Evolutionary conservation across 2,113 vertebrate genomes (phyloP), one percentile per base, ranked within the genome.

Genomic region (Rana temporaria): DNA sequence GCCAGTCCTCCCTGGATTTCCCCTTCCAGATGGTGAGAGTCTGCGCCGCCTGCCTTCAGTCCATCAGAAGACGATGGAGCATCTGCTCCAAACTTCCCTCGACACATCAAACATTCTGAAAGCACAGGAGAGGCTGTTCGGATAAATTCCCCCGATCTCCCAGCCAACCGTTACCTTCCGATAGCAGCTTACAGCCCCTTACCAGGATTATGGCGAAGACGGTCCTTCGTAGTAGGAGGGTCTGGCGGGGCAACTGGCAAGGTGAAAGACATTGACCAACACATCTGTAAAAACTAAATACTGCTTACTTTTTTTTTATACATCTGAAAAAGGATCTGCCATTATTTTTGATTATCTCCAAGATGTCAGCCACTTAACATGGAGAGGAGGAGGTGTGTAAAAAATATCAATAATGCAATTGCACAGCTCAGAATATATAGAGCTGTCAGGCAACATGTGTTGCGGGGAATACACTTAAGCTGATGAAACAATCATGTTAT

Each of bases 51-150:
- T 30, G 66, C 71, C 62, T 20, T 68, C 7, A 48, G 80, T 59
- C 80, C 80, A 82, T 75, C 62, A 67, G 32, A n/a, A 55, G 53
- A 75, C 57, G 80, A 82, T 56, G 14, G 19, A 75, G 63, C 80
- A 82, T 75, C 80, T 82, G 80, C 34, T 82, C 32, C 30, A 38
- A 75, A 67, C 62, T 75, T 75, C 80, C 80, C 80, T n/a, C 60
- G 80, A 75, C 42, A 75, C 30, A 67, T 82, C 71, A 82, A 82
- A 75, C 71, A 75, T 73, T 32, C 26, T 26, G 52, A 67, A 82
- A 82, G 48, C 71, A 67, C 52, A 20, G 71, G 53, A 75, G 70
- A 48, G 17, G 20, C 62, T 75, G 71, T 42, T 66, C 11, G 48
- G 32, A 30, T 52, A n/a, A 17, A 75, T 73, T 75, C 62, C 59